Evolutionary conservation across 2,113 vertebrate genomes (phyloP).

Genomic region (Benitochromis conjunctus): DNA sequence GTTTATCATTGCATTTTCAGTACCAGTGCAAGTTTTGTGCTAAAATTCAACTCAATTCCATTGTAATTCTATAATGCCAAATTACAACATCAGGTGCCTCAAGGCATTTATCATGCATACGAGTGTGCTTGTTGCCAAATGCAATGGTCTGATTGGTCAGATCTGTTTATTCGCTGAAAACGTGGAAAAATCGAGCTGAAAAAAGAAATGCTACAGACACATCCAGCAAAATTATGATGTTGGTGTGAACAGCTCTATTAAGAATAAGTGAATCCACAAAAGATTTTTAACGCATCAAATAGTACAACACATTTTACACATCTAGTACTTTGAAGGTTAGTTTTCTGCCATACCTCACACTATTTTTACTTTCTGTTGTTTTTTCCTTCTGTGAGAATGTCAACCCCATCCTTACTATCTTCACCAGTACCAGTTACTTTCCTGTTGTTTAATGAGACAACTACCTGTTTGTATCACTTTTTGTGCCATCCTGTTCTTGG

Average conservation of each 20-base stretch:
- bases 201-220: background rate
- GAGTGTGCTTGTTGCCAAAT: background rate
- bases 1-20: too few relatives aligned
- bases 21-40: background rate
- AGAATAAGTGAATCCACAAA: background rate
- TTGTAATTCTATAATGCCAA: background rate
- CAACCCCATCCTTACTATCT: background rate
- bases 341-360: background rate
- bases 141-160: background rate
- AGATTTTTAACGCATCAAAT: background rate
- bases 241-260: background rate
- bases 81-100: background rate
- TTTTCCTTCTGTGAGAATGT: background rate
- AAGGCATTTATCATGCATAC: background rate
- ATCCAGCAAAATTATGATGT: background rate
- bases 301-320: background rate
- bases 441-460: background rate
- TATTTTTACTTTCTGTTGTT: background rate
- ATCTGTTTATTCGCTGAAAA: background rate
- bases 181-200: background rate
- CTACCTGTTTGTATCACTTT: background rate
- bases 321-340: background rate
- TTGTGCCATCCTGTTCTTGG: background rate
- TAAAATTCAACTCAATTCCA: background rate
- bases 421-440: background rate